Conservation (phyloP, 2,113 vertebrate species). For the Neotoma lepida region DNA sequence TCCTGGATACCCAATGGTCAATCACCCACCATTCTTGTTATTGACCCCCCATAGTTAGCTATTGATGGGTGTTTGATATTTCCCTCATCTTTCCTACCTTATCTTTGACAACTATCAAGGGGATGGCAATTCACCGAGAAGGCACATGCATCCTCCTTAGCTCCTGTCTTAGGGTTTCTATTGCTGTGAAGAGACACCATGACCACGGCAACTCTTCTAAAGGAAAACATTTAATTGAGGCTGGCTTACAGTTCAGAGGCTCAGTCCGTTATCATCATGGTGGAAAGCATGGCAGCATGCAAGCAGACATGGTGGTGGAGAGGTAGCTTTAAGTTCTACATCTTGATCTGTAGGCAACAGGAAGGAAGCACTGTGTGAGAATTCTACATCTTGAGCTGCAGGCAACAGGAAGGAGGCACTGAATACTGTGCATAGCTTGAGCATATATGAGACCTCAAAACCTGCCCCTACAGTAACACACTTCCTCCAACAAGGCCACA, state of each 20-base stretch:
- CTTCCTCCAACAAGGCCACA: background rate
- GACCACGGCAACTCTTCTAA: background rate
- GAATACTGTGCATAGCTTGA: background rate
- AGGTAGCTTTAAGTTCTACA: background rate
- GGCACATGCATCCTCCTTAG: fast-evolving
- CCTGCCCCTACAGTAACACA: background rate
- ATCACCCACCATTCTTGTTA: no score
- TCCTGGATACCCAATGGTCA: background rate
- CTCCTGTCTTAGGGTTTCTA: background rate
- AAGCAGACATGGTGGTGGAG: background rate
- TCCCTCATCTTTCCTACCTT: fast-evolving
- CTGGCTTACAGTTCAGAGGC: background rate
- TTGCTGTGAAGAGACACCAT: background rate
- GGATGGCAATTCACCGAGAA: background rate
- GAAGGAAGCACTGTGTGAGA: background rate
- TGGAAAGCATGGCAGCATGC: background rate
- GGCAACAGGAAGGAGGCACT: background rate
- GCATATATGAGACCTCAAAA: background rate
- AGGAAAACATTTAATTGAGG: background rate
- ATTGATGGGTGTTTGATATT: background rate
- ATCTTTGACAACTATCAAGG: background rate
- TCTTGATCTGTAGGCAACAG: background rate
- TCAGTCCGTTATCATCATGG: background rate
- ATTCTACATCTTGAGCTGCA: background rate
- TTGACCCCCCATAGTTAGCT: no score